Conservation (phyloP, 2,888 invertebrate species). For the Odontocolon sp. region DNA sequence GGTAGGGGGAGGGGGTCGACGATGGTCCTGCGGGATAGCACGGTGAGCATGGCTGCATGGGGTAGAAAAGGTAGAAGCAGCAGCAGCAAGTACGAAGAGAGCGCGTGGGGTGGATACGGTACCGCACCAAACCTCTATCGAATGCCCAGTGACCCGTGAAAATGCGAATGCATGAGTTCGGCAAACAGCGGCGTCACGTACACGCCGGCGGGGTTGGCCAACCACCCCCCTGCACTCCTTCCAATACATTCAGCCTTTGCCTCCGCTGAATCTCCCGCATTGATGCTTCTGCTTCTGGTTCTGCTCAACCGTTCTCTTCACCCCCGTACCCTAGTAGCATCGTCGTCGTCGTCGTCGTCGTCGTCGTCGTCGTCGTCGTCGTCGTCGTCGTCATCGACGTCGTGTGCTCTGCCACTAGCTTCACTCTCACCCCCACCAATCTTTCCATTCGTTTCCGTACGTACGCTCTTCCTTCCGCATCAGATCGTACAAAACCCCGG, state of each 20-base stretch:
- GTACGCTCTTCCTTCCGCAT: conserved; percentile 53
- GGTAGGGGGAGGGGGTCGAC: conserved; percentile 12
- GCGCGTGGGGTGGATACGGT: conserved; percentile 45
- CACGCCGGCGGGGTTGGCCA: conserved; percentile 58
- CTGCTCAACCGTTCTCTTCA: conserved; percentile 16
- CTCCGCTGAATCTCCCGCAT: conserved; percentile 58
- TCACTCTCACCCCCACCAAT: conserved; percentile 39
- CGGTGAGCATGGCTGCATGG: conserved; percentile 28
- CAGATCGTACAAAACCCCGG: conserved; percentile 37
- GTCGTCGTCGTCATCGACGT: conserved; percentile 6
- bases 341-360: too few species aligned
- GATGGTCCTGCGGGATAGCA: conserved; percentile 44
- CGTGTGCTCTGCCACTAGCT: conserved; percentile 47
- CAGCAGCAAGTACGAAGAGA: conserved; percentile 47
- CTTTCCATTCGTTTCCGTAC: conserved; percentile 54
- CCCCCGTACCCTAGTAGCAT: conserved; percentile 1
- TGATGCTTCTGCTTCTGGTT: conserved; percentile 37
- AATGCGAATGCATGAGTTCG: conserved; percentile 76
- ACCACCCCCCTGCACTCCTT: conserved; percentile 31
- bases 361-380: background rate
- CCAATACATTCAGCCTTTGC: conserved; percentile 53
- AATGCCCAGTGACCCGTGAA: conserved; percentile 77
- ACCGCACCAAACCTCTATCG: conserved; percentile 61
- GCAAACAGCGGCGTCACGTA: conserved; percentile 75
- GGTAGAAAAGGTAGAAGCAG: conserved; percentile 19